Conservation (phyloP, 2,888 invertebrate species). For the Drosophila fungiperda region DNA sequence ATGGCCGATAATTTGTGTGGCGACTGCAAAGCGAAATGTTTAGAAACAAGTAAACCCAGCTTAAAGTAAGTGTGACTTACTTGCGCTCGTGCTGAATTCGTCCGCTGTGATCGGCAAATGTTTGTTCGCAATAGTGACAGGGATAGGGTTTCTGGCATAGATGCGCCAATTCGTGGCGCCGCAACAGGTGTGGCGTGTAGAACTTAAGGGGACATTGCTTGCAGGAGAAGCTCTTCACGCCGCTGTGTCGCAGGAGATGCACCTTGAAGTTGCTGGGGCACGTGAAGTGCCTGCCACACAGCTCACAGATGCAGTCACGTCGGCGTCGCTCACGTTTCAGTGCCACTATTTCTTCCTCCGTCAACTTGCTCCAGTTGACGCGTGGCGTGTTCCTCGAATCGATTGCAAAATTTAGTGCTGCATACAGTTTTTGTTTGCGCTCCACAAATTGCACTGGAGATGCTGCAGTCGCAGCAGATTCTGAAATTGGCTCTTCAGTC, state of each 20-base stretch:
- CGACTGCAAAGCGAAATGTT: slow-evolving; percentile 36
- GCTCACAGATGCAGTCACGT: slow-evolving; percentile 71
- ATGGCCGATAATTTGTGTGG: slow-evolving; percentile 65
- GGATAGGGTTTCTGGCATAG: slow-evolving; percentile 52
- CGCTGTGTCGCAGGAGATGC: slow-evolving; percentile 66
- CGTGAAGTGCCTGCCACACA: slow-evolving; percentile 64
- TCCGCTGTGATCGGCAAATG: slow-evolving; percentile 67
- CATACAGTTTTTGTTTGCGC: slow-evolving; percentile 18
- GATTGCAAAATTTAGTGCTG: slow-evolving; percentile 54
- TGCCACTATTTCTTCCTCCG: slow-evolving; percentile 61
- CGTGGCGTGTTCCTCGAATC: slow-evolving; percentile 49
- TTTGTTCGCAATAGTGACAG: slow-evolving; percentile 61
- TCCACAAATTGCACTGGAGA: not conserved
- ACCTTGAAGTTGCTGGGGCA: slow-evolving; percentile 74
- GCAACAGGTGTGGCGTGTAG: slow-evolving; percentile 64
- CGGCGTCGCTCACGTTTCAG: slow-evolving; percentile 65
- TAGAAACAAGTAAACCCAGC: not conserved
- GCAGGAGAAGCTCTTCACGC: slow-evolving; percentile 57
- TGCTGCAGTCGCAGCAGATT: not conserved
- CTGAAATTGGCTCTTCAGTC: not conserved
- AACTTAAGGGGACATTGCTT: slow-evolving; percentile 57
- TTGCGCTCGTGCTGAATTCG: slow-evolving; percentile 71
- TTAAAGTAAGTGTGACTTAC: slow-evolving; percentile 25
- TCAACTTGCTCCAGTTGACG: slow-evolving; percentile 59
- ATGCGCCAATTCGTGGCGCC: slow-evolving; percentile 60